Evolutionary conservation across 2,888 invertebrate species (phyloP), one percentile per base, ranked within the genome.

Genomic region (Hypena proboscidalis): DNA sequence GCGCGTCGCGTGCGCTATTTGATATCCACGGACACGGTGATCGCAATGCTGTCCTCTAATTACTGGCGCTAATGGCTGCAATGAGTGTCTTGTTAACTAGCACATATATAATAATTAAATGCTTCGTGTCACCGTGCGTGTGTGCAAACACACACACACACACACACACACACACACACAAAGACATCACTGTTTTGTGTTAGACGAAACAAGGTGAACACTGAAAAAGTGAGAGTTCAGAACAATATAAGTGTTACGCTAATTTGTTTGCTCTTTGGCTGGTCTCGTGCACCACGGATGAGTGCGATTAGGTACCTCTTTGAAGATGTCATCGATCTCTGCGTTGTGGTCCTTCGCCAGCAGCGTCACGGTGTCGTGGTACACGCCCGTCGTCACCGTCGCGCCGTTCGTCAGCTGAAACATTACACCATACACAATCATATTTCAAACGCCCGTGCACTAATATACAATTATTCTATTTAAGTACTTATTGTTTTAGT

Each of bases 241-340:
- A n/a, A n/a, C n/a, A n/a, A n/a, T n/a, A n/a, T n/a, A n/a, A n/a
- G n/a, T n/a, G n/a, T n/a, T n/a, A n/a, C n/a, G n/a, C n/a, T n/a
- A n/a, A n/a, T n/a, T n/a, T n/a, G n/a, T n/a, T n/a, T n/a, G n/a
- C n/a, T n/a, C n/a, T n/a, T n/a, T n/a, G n/a, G n/a, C n/a, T n/a
- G n/a, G n/a, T n/a, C n/a, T n/a, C n/a, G n/a, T n/a, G n/a, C n/a
- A n/a, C n/a, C n/a, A n/a, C n/a, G n/a, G n/a, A n/a, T n/a, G n/a
- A n/a, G 19, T 10, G 4, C 4, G 5, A 2, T 13, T 5, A 20
- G 52, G 3, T 32, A 85, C 87, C 81, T 87, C 83, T 14, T 63
- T 59, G 51, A 85, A 78, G 50, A 86, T 74, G 42, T 65, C 61
- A 13, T 77, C 74, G 47, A 85, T 62, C 53, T 78, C 72, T 21